Percentiles rank a stretch among this genome's conserved stretches.
Conservation (phyloP, 2,113 vertebrate genomes). For the Turdus rufiventris region DNA sequence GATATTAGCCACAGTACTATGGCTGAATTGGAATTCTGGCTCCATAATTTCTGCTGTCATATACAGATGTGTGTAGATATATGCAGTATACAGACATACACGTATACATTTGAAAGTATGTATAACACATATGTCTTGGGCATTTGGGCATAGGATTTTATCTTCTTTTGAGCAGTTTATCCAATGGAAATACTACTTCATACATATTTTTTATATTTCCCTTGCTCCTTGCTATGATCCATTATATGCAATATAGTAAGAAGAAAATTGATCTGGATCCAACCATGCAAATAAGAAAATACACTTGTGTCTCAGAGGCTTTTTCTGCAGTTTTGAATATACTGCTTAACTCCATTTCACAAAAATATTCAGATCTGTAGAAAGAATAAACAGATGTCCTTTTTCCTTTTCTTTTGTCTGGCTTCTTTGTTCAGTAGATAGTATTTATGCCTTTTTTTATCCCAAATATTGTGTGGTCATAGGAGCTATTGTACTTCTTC, state of each 20-base stretch:
- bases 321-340: neutral
- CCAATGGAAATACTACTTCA: neutral
- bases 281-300: neutral
- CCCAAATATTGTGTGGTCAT: neutral
- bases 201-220: neutral
- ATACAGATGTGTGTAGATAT: neutral
- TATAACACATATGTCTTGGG: neutral
- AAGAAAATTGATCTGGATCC: neutral
- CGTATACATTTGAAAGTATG: neutral
- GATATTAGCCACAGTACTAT: neutral
- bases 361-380: neutral
- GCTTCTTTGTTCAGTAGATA: neutral
- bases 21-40: neutral
- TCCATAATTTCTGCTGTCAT: neutral
- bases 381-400: neutral
- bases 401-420: neutral
- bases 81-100: neutral
- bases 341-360: neutral
- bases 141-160: neutral
- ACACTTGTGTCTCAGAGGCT: neutral
- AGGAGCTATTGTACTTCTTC: neutral
- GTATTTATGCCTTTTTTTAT: neutral
- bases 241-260: neutral
- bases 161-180: neutral
- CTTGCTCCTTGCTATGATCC: neutral